These are phyloP conservation scores for Palythoa grandis DNA, from an alignment of 92 coral and sea anemone species.

Conservation along the genomic window DNA sequence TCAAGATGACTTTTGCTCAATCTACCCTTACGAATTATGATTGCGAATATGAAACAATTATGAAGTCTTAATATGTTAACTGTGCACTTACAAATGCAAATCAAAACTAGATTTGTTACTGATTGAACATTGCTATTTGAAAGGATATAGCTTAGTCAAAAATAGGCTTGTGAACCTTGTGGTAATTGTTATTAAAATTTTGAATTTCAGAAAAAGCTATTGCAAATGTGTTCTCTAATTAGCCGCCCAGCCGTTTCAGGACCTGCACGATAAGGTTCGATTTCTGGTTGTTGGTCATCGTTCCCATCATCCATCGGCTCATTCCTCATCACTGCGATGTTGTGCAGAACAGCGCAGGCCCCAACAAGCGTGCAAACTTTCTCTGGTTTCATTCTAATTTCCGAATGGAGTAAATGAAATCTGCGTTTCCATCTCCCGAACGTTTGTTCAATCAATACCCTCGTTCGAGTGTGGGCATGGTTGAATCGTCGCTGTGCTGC, in stretches of 20 bases:
- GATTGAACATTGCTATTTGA: too few species aligned
- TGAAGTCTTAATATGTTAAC: too few species aligned
- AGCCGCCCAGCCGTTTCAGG: not conserved
- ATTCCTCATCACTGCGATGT: slow-evolving; percentile 11
- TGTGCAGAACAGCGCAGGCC: slow-evolving; percentile 56
- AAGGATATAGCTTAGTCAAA: too few species aligned
- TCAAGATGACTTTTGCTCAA: too few species aligned
- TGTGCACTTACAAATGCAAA: too few species aligned
- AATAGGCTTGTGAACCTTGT: too few species aligned
- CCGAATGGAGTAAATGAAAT: slow-evolving; percentile 62
- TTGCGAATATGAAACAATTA: too few species aligned
- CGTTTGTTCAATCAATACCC: slow-evolving; percentile 69
- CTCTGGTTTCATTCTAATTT: slow-evolving; percentile 70
- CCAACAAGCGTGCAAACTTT: slow-evolving; percentile 63
- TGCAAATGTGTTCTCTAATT: not conserved
- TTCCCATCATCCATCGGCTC: slow-evolving; percentile 11
- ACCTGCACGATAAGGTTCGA: not conserved
- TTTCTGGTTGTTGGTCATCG: slow-evolving; percentile 7
- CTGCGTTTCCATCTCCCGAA: slow-evolving; percentile 64
- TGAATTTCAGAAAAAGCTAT: not conserved
- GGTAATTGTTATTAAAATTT: too few species aligned
- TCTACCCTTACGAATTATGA: too few species aligned
- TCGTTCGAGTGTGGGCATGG: slow-evolving; percentile 60
- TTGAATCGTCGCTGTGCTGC: slow-evolving; percentile 61
- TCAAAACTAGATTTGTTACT: too few species aligned